phyloP scores from a whole-genome alignment of 2,888 invertebrate genomes.

The Argyresthia goedartella region DNA sequence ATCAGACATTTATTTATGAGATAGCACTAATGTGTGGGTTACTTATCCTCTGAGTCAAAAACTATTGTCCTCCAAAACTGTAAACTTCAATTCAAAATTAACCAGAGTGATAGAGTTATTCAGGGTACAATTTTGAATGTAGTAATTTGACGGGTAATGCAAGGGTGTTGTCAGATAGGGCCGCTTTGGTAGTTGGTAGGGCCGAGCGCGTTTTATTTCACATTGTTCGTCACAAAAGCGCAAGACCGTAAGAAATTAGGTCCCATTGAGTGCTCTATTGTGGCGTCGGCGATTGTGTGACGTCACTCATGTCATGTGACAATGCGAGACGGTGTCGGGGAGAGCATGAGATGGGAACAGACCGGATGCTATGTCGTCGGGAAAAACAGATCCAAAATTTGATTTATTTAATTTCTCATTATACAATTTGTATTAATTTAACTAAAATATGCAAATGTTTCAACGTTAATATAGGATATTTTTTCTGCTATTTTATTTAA shows the following conservation, averaged over 20 bases:
- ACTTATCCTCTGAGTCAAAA: slow-evolving; percentile 42
- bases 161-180: neutral
- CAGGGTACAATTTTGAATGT: too few species aligned
- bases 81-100: too few species aligned
- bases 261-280: slow-evolving; percentile 53
- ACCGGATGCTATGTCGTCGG: too few species aligned
- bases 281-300: slow-evolving; percentile 9
- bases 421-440: too few species aligned
- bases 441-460: too few species aligned
- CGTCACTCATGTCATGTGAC: slow-evolving; percentile 26
- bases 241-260: slow-evolving; percentile 64
- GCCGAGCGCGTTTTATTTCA: slow-evolving; percentile 11
- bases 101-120: too few species aligned
- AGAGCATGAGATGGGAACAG: neutral
- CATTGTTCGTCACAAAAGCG: slow-evolving; percentile 37
- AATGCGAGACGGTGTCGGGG: slow-evolving; percentile 13
- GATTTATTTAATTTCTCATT: too few species aligned
- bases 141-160: neutral
- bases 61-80: slow-evolving; percentile 24
- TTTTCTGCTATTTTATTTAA: too few species aligned
- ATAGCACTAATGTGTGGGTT: slow-evolving; percentile 58
- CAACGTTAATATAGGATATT: too few species aligned
- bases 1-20: slow-evolving; percentile 13
- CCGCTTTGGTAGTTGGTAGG: neutral
- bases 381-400: too few species aligned